Percentiles rank a stretch among this genome's conserved stretches.
phyloP scores from a whole-genome alignment of 2,888 invertebrate species.

The Unio delphinus region DNA sequence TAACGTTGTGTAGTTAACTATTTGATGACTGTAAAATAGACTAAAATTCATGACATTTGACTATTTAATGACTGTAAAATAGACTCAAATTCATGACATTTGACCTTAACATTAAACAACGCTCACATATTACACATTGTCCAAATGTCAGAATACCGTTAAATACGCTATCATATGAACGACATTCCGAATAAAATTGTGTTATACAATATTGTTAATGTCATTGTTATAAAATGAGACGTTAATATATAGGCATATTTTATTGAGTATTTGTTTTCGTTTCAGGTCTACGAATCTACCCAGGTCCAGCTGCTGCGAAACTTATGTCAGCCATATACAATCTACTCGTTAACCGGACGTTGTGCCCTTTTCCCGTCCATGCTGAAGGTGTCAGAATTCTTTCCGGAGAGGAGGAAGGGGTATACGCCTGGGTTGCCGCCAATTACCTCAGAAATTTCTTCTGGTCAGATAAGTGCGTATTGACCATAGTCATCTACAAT shows the following conservation, averaged over 20 bases:
- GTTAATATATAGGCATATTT: neutral
- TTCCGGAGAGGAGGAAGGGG: conserved; percentile 75
- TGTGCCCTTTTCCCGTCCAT: conserved; percentile 66
- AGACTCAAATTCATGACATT: too few relatives aligned
- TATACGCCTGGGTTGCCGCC: conserved; percentile 74
- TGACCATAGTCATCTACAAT: neutral
- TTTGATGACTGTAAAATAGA: too few relatives aligned
- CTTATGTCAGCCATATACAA: conserved; percentile 43
- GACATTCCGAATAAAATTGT: too few relatives aligned
- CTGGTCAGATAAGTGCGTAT: conserved; percentile 41
- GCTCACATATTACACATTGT: too few relatives aligned
- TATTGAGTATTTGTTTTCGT: neutral
- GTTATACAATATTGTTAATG: too few relatives aligned
- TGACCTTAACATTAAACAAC: too few relatives aligned
- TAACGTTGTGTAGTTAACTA: too few relatives aligned
- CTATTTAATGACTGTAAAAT: too few relatives aligned
- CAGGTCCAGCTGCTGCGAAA: conserved; percentile 42
- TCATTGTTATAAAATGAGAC: neutral
- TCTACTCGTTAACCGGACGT: conserved; percentile 31
- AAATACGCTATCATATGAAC: too few relatives aligned
- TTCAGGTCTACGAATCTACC: conserved; percentile 71
- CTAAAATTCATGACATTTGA: too few relatives aligned
- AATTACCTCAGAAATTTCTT: conserved; percentile 71
- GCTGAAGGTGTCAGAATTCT: conserved; percentile 71
- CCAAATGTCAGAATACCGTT: too few relatives aligned